These are phyloP conservation scores for Pediacus dermestoides DNA, from an alignment of 2,888 invertebrate genomes.

Conservation along the genomic window DNA sequence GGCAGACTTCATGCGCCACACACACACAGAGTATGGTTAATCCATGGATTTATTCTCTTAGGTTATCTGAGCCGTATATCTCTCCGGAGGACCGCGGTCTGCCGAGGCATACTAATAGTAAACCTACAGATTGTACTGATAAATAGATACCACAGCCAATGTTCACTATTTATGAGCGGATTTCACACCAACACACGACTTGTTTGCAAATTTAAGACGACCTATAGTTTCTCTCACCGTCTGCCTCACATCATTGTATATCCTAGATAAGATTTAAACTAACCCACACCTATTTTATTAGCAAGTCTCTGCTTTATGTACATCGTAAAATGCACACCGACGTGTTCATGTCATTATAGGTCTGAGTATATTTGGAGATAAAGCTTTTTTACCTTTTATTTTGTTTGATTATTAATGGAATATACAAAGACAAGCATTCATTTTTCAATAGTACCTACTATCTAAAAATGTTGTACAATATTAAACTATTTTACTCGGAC, in stretches of 20 bases:
- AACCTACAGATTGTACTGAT: slow-evolving; percentile 50
- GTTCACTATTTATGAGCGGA: slow-evolving; percentile 43
- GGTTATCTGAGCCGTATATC: slow-evolving; percentile 51
- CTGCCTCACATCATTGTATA: too few species aligned
- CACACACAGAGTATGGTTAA: too few species aligned
- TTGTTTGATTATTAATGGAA: too few species aligned
- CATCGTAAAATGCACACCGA: too few species aligned
- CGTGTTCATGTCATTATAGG: slow-evolving; percentile 1
- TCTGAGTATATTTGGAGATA: slow-evolving; percentile 5
- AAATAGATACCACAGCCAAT: slow-evolving; percentile 50
- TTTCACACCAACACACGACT: slow-evolving; percentile 18
- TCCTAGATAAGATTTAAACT: too few species aligned
- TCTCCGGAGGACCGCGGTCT: slow-evolving; percentile 46
- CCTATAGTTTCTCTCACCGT: too few species aligned
- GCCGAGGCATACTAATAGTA: slow-evolving; percentile 50
- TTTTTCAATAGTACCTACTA: too few species aligned
- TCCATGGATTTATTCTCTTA: slow-evolving; percentile 50
- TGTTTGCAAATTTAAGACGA: slow-evolving; percentile 5
- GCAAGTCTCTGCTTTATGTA: too few species aligned
- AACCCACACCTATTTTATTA: too few species aligned
- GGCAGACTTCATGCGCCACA: slow-evolving; percentile 41
- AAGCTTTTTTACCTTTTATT: not conserved
- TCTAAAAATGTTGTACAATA: too few species aligned
- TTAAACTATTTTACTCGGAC: too few species aligned
- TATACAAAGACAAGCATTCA: too few species aligned